Conservation (phyloP, 2,113 vertebrate genomes). For the Axis porcinus region DNA sequence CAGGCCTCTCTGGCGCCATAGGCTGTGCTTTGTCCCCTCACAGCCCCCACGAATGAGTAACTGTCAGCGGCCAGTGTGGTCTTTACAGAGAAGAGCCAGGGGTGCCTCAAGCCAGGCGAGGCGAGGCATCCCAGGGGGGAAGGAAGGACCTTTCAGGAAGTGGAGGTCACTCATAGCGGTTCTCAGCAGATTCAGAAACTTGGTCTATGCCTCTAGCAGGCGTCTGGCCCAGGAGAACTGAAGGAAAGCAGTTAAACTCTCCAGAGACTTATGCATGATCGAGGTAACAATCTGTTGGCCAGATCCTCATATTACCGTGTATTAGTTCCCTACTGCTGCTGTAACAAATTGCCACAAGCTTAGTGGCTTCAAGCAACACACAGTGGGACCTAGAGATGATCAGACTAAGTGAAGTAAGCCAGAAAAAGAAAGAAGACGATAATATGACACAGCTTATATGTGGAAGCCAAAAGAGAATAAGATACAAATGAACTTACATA, state of each 20-base stretch:
- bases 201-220: not conserved
- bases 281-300: not conserved
- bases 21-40: not conserved
- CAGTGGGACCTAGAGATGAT: not conserved
- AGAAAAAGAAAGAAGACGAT: not conserved
- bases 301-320: not conserved
- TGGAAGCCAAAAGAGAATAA: not conserved
- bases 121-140: not conserved
- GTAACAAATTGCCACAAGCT: not conserved
- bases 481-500: not conserved
- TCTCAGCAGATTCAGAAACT: not conserved
- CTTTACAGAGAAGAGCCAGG: not conserved
- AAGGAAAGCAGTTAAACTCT: not conserved
- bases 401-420: not conserved
- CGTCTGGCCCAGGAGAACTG: not conserved
- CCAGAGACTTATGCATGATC: not conserved
- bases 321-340: not conserved
- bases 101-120: not conserved
- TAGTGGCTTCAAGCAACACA: not conserved
- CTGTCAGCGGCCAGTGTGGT: not conserved
- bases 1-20: not conserved
- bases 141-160: not conserved
- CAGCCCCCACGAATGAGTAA: not conserved
- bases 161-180: not conserved
- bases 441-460: not conserved